Evolutionary conservation across 2,888 invertebrate genomes (phyloP), one percentile per base, ranked within the genome.

Genomic region (Drosophila bunnanda): DNA sequence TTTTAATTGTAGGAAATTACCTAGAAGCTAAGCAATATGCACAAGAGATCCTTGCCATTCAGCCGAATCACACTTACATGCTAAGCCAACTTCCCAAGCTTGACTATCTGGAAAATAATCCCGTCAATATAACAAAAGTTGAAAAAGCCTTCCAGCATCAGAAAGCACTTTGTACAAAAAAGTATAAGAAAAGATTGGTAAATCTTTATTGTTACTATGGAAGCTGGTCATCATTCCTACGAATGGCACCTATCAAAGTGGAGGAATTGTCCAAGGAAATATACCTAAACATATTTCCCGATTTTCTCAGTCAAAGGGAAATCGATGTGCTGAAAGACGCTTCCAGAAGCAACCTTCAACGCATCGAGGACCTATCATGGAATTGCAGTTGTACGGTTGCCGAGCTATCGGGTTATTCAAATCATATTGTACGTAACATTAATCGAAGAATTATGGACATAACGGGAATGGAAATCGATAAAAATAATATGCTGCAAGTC

Each of bases 21-120:
- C 1, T 8, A 5, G 30, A 52, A 17, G 55, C 71, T 5, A 38
- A 17, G 9, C 13, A 41, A 20, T 53, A 32, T 30, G 71, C 61
- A 0, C 9, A 17, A 1, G 52, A 61, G 12, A 4, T 61, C 1
- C 36, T 71, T 7, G 17, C 28, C 0, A 13, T 56, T 1, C 13
- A 61, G 17, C 61, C 55, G n/a, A 44, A 56, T 17, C 34, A 71
- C 12, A n/a, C 12, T 1, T 71, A 71, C 17, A 44, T 61, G 12
- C 1, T 22, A 12, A 39, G 44, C 32, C 61, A 39, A 44, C 20
- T 71, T 10, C 1, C 20, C 9, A 65, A 38, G 38, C 36, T 68
- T 1, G 20, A 17, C 8, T 0, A 48, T 7, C 10, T 57, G 22
- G 12, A 34, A 20, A 10, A 15, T 2, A 39, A 39, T n/a, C 46